Conservation (phyloP, 2,888 invertebrate species). For the Choristoneura rosaceana region DNA sequence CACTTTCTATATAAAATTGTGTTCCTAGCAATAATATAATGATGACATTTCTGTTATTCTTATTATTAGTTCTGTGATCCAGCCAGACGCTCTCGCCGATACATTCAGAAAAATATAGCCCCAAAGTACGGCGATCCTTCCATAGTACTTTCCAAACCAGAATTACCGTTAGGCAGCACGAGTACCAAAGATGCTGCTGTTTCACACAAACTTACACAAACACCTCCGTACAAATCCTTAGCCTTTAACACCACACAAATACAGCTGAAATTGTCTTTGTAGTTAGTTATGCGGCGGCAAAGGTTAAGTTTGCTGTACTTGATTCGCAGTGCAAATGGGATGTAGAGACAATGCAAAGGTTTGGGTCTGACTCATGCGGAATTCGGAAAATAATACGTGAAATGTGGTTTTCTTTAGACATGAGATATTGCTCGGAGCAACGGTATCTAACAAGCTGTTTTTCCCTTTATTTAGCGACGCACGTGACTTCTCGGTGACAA, state of each 20-base stretch:
- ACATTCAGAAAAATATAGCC: slow-evolving; percentile 4
- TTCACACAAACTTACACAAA: slow-evolving; percentile 39
- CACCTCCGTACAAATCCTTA: not conserved
- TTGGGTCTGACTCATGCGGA: slow-evolving; percentile 43
- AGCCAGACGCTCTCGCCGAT: not conserved
- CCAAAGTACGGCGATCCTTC: slow-evolving; percentile 20
- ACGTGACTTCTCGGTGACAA: too few species aligned
- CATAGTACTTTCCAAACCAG: slow-evolving; percentile 61
- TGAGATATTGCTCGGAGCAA: not conserved
- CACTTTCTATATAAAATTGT: too few species aligned
- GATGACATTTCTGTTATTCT: too few species aligned
- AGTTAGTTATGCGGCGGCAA: not conserved
- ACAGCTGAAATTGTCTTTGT: slow-evolving; percentile 42
- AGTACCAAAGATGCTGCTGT: slow-evolving; percentile 71
- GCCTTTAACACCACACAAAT: slow-evolving; percentile 33
- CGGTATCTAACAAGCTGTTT: not conserved
- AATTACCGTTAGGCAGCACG: slow-evolving; percentile 71
- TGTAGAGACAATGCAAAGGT: slow-evolving; percentile 55
- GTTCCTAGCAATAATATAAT: too few species aligned
- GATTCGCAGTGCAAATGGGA: slow-evolving; percentile 35
- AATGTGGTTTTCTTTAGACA: slow-evolving; percentile 27
- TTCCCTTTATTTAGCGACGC: not conserved
- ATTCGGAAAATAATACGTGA: slow-evolving; percentile 28
- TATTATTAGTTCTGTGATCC: not conserved
- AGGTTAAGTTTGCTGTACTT: slow-evolving; percentile 42